phyloP scores from a whole-genome alignment of 2,888 invertebrate genomes.

The Pheosia gnoma region DNA sequence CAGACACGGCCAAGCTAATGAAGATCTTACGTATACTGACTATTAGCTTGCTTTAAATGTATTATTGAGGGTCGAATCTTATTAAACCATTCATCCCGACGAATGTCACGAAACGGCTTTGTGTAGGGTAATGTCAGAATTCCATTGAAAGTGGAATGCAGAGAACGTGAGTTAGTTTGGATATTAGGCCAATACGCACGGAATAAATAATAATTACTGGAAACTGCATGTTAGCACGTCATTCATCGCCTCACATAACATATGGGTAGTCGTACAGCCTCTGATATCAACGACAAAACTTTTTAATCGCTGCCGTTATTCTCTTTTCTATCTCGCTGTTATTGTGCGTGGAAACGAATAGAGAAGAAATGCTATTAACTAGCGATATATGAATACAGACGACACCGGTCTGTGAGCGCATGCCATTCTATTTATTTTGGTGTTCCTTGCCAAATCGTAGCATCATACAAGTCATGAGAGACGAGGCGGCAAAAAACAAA shows the following conservation, averaged over 20 bases:
- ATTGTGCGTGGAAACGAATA: too few species aligned
- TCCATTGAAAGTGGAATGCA: not conserved
- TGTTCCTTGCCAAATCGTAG: too few species aligned
- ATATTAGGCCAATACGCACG: not conserved
- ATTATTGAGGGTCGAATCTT: not conserved
- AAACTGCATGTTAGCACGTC: too few species aligned
- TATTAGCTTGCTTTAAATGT: not conserved
- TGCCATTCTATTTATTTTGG: too few species aligned
- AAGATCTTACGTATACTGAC: not conserved
- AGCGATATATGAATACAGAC: not conserved
- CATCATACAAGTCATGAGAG: not conserved
- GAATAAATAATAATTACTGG: too few species aligned
- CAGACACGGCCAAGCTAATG: not conserved
- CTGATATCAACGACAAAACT: too few species aligned
- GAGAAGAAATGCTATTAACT: too few species aligned
- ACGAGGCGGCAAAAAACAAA: not conserved
- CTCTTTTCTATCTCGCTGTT: too few species aligned
- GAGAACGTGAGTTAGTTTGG: not conserved
- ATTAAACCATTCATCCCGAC: not conserved
- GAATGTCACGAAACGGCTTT: not conserved
- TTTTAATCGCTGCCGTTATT: too few species aligned
- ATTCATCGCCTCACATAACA: too few species aligned
- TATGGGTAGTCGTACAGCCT: too few species aligned
- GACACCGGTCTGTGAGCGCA: too few species aligned
- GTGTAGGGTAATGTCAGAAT: not conserved